Conservation (phyloP, 2,888 invertebrate species). For the Cephalotes varians region DNA sequence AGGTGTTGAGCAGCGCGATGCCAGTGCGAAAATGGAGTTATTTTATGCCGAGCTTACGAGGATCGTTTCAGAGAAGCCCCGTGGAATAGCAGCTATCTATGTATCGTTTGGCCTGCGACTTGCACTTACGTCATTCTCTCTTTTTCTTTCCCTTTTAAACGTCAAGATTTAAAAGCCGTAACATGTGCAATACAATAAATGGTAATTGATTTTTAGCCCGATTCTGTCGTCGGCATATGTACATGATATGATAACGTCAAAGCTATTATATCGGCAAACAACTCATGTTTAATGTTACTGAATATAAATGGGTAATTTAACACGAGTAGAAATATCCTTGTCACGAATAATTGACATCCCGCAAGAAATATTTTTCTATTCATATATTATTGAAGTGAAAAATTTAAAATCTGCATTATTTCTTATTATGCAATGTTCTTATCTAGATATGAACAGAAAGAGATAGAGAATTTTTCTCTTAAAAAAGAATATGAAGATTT, state of each 20-base stretch:
- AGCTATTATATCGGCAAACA: background rate
- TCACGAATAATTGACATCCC: constrained; percentile 10
- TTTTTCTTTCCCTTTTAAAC: background rate
- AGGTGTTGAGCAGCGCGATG: constrained; percentile 73
- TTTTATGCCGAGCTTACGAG: constrained; percentile 73
- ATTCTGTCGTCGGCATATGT: background rate
- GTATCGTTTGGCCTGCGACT: constrained; percentile 43
- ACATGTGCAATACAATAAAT: background rate
- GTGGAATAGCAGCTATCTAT: constrained; percentile 65
- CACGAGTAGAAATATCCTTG: constrained; percentile 6
- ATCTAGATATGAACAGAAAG: constrained; percentile 2
- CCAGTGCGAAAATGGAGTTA: constrained; percentile 75
- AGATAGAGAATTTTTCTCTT: background rate
- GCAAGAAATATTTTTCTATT: constrained; percentile 20
- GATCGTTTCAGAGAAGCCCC: constrained; percentile 67
- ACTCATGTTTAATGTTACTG: constrained; percentile 23
- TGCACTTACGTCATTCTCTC: background rate
- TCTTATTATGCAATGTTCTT: constrained; percentile 24
- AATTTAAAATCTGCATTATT: constrained; percentile 15
- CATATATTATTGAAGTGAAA: background rate
- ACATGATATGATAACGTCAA: constrained; percentile 12
- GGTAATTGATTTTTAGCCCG: background rate
- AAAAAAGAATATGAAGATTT: constrained; percentile 5
- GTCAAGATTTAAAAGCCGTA: background rate
- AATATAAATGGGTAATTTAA: constrained; percentile 35